Conservation (phyloP, 2,113 vertebrate species). For the Myrmophylax atrothorax region DNA sequence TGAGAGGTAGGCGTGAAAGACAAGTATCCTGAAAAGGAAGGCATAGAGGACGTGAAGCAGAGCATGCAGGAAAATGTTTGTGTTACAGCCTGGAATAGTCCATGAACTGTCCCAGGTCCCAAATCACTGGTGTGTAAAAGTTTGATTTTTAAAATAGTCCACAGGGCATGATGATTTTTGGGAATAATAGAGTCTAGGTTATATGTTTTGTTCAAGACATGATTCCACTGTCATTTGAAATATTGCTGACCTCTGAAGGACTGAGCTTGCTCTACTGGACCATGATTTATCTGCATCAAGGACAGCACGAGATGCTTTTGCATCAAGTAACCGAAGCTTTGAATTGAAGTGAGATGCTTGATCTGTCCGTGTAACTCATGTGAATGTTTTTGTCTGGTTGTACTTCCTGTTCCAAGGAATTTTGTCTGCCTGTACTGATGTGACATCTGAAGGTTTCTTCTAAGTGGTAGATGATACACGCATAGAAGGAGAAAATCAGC, state of each 20-base stretch:
- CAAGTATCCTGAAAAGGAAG: background rate
- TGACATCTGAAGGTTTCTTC: background rate
- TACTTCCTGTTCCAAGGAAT: background rate
- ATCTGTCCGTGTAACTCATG: background rate
- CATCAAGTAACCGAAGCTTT: background rate
- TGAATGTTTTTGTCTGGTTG: background rate
- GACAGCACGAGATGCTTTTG: background rate
- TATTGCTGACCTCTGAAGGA: background rate
- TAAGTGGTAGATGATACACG: background rate
- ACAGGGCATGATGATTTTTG: background rate
- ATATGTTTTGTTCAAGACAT: background rate
- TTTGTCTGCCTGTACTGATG: background rate
- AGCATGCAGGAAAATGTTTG: background rate
- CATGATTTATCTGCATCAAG: background rate
- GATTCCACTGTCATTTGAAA: background rate
- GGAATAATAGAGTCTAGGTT: background rate
- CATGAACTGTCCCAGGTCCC: background rate
- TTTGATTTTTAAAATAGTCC: background rate
- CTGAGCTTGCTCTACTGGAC: background rate
- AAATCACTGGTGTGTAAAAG: background rate
- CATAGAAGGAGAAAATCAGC: background rate
- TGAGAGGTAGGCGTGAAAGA: background rate
- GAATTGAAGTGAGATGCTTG: background rate
- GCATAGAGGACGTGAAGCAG: background rate
- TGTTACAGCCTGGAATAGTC: background rate